These are phyloP conservation scores for Allolobophora icterica DNA, from an alignment of 2,888 invertebrate species.

Conservation along the genomic window DNA sequence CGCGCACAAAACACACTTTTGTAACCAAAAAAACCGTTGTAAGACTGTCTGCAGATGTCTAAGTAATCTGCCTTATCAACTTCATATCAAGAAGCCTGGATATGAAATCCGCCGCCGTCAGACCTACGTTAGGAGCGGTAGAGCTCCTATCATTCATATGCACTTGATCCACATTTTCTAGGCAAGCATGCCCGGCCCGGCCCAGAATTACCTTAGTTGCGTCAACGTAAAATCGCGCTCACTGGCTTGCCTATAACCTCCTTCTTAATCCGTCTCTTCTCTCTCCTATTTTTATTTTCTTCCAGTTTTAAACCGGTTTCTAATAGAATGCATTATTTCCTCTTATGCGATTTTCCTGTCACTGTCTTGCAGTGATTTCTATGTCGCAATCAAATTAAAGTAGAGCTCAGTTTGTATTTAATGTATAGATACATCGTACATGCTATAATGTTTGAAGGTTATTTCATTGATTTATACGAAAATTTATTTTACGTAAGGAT, in stretches of 20 bases:
- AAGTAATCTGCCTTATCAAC: not conserved
- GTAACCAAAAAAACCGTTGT: not conserved
- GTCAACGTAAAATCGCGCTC: too few species aligned
- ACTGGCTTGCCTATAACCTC: not conserved
- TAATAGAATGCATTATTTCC: not conserved
- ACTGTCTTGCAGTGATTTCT: not conserved
- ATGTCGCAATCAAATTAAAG: not conserved
- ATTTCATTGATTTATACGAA: not conserved
- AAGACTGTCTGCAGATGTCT: not conserved
- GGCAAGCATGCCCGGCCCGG: not conserved
- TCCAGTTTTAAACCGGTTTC: not conserved
- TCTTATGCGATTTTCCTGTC: not conserved
- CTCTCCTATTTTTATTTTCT: not conserved
- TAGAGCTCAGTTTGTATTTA: too few species aligned
- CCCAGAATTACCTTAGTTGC: not conserved
- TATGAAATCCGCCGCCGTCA: not conserved
- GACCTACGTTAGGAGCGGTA: not conserved
- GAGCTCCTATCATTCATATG: not conserved
- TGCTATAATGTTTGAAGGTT: not conserved
- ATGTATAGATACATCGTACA: not conserved
- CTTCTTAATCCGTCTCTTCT: not conserved
- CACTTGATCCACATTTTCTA: not conserved
- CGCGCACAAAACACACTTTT: too few species aligned
- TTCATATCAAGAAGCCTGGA: not conserved
- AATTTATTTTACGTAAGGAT: not conserved